Percentiles rank a stretch among this genome's conserved stretches.
phyloP scores from a whole-genome alignment of 2,888 invertebrate genomes.

The Cyclophora albipunctata region DNA sequence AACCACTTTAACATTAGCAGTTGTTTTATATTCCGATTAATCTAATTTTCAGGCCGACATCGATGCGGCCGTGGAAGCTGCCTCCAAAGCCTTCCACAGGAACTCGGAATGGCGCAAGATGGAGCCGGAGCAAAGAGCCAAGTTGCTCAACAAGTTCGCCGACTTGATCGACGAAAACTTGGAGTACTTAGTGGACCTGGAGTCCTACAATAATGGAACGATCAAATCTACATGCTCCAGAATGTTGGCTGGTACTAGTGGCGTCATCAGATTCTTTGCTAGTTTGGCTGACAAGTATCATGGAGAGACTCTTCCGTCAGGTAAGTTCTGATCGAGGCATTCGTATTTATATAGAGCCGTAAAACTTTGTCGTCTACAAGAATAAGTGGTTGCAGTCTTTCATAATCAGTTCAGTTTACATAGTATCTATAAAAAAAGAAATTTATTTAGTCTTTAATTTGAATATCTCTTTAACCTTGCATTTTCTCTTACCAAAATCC shows the following conservation, averaged over 20 bases:
- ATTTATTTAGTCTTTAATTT: too few species aligned
- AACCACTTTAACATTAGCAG: too few species aligned
- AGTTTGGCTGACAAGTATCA: slow-evolving; percentile 91
- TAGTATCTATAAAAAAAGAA: too few species aligned
- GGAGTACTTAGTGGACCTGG: slow-evolving; percentile 85
- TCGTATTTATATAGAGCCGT: too few species aligned
- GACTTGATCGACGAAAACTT: slow-evolving; percentile 85
- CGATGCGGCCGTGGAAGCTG: slow-evolving; percentile 84
- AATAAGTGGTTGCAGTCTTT: too few species aligned
- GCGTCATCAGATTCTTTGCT: slow-evolving; percentile 75
- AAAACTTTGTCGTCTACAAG: too few species aligned
- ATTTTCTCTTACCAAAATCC: too few species aligned
- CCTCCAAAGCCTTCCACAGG: slow-evolving; percentile 80
- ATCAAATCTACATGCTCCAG: slow-evolving; percentile 58
- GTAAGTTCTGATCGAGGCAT: slow-evolving; percentile 17
- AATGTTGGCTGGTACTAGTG: slow-evolving; percentile 68
- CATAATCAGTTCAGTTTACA: too few species aligned
- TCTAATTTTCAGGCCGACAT: slow-evolving; percentile 75
- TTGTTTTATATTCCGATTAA: too few species aligned
- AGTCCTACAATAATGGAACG: slow-evolving; percentile 93
- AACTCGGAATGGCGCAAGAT: slow-evolving; percentile 85
- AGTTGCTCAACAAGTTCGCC: slow-evolving; percentile 82
- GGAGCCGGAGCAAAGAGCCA: slow-evolving; percentile 87
- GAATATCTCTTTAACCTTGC: too few species aligned
- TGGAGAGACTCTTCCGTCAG: slow-evolving; percentile 78